Conservation (phyloP, 2,113 vertebrate genomes). For the Pavo muticus region DNA sequence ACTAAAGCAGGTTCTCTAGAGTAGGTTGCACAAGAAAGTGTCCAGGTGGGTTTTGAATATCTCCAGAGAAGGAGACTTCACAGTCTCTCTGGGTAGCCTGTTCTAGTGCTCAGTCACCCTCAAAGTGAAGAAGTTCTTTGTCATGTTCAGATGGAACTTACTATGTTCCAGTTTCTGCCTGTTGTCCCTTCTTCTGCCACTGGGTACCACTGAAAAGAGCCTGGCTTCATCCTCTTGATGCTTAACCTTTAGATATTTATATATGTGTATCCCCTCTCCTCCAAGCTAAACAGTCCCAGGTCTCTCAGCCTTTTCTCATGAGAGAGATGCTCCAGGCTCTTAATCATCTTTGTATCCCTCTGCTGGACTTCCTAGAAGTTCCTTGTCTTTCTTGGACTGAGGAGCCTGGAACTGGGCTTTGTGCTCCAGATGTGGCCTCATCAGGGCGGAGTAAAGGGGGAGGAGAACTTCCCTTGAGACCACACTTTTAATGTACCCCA, state of each 20-base stretch:
- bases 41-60: not conserved
- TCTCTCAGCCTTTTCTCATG: not conserved
- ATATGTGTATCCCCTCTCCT: not conserved
- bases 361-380: not conserved
- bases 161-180: not conserved
- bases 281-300: not conserved
- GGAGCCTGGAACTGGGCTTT: not conserved
- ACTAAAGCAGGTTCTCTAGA: not conserved
- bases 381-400: not conserved
- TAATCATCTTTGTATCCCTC: not conserved
- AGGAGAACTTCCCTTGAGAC: not conserved
- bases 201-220: not conserved
- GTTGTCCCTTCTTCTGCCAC: not conserved
- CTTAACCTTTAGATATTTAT: not conserved
- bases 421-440: not conserved
- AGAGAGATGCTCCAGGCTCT: not conserved
- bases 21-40: not conserved
- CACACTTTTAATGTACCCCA: not conserved
- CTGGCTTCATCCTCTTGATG: not conserved
- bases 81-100: not conserved
- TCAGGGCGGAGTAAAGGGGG: not conserved
- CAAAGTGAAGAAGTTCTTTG: not conserved
- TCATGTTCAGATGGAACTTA: no score
- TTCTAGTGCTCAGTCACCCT: not conserved
- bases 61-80: not conserved